Evolutionary conservation across 2,888 invertebrate genomes (phyloP).

Genomic region (Chironomus riparius): DNA sequence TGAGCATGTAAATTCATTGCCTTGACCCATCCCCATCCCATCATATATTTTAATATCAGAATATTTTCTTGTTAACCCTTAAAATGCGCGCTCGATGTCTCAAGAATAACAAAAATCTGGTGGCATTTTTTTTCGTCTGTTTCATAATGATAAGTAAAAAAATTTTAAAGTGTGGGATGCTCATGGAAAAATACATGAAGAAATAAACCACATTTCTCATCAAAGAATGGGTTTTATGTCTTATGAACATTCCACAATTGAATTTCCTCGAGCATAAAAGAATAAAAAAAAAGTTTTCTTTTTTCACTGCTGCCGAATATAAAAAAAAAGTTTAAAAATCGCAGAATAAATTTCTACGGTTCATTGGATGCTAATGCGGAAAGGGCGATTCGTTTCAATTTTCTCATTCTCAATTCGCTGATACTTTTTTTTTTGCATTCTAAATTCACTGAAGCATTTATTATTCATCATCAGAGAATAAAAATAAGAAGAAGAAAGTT

Average conservation of each 20-base stretch:
- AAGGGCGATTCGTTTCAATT: conserved; percentile 22
- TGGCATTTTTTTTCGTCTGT: neutral
- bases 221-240: neutral
- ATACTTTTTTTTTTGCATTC: neutral
- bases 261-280: conserved; percentile 17
- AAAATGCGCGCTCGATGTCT: too few relatives aligned
- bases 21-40: too few relatives aligned
- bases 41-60: too few relatives aligned
- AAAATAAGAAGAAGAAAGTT: neutral
- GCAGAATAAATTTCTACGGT: conserved; percentile 12
- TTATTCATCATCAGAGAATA: neutral
- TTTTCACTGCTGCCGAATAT: neutral
- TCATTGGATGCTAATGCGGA: conserved; percentile 25
- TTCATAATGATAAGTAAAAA: neutral
- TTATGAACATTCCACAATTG: conserved; percentile 3
- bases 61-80: too few relatives aligned
- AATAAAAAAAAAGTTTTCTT: neutral
- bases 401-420: neutral
- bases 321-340: conserved; percentile 11
- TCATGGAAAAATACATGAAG: too few relatives aligned
- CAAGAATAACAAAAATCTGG: too few relatives aligned
- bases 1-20: too few relatives aligned
- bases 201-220: neutral
- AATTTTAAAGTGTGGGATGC: neutral
- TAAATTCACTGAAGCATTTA: conserved; percentile 12